Evolutionary conservation across 2,888 invertebrate genomes (phyloP).

Genomic region (Pristionchus arcanus): DNA sequence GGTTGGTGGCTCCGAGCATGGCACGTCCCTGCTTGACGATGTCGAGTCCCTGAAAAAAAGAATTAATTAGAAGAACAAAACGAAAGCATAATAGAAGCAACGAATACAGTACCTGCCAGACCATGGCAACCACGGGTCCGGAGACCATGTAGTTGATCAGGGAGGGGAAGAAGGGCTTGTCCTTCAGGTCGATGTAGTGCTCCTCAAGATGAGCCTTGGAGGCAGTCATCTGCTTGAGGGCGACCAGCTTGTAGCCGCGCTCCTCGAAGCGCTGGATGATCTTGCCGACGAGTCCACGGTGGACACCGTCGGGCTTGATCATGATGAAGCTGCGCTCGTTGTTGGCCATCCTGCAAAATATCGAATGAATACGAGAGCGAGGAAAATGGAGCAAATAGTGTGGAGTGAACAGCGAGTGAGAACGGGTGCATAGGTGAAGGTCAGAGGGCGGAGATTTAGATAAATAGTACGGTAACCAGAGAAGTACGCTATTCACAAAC

Average conservation of each 20-base stretch:
- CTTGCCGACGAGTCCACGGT: slow-evolving; percentile 94
- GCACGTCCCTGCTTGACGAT: slow-evolving; percentile 95
- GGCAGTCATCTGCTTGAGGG: slow-evolving; percentile 89
- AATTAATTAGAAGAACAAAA: slow-evolving; percentile 85
- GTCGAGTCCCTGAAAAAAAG: slow-evolving; percentile 80
- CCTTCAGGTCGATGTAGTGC: slow-evolving; percentile 94
- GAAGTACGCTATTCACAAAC: background rate
- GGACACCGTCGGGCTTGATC: slow-evolving; percentile 98
- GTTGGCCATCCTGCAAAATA: slow-evolving; percentile 58
- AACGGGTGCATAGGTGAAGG: slow-evolving; percentile 25
- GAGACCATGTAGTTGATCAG: slow-evolving; percentile 95
- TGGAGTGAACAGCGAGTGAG: slow-evolving; percentile 29
- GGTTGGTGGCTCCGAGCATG: slow-evolving; percentile 98
- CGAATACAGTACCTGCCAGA: slow-evolving; percentile 83
- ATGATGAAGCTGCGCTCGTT: slow-evolving; percentile 96
- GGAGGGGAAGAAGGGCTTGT: slow-evolving; percentile 94
- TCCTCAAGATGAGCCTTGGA: slow-evolving; percentile 81
- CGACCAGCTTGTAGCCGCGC: slow-evolving; percentile 97
- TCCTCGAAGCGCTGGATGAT: slow-evolving; percentile 96
- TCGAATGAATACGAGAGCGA: slow-evolving; percentile 1
- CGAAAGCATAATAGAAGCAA: slow-evolving; percentile 82
- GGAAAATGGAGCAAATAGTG: background rate
- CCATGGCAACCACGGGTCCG: slow-evolving; percentile 85
- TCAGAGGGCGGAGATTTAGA: slow-evolving; percentile 47
- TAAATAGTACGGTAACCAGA: slow-evolving; percentile 15